These are phyloP conservation scores for Cheilosia impressa DNA, from an alignment of 2,888 invertebrate genomes.

Conservation along the genomic window DNA sequence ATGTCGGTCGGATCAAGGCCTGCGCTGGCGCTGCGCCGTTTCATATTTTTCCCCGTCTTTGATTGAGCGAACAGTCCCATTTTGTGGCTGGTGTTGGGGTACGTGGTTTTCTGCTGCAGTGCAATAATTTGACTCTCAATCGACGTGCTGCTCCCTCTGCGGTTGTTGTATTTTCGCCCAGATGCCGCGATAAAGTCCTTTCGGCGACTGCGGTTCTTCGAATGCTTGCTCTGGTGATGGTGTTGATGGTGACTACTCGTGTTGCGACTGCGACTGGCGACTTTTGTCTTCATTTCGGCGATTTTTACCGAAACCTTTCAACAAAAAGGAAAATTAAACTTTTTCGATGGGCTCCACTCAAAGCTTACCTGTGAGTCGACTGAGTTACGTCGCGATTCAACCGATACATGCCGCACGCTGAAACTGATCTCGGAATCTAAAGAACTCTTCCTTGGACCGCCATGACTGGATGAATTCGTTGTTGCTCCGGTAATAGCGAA, in stretches of 20 bases:
- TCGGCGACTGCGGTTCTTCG: conserved; percentile 80
- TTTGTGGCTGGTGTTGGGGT: conserved; percentile 82
- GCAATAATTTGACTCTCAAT: conserved; percentile 90
- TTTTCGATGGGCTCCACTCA: too few species aligned
- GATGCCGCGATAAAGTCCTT: conserved; percentile 81
- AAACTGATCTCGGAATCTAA: conserved; percentile 90
- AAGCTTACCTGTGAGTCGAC: conserved; percentile 90
- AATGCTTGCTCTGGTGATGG: conserved; percentile 78
- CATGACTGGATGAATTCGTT: conserved; percentile 85
- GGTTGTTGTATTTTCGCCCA: conserved; percentile 80
- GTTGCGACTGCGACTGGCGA: conserved; percentile 85
- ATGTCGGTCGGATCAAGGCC: conserved; percentile 82
- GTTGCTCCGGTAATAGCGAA: conserved; percentile 89
- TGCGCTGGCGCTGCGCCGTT: conserved; percentile 81
- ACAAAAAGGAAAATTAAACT: background rate
- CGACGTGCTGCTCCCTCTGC: conserved; percentile 89
- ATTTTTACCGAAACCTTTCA: conserved; percentile 88
- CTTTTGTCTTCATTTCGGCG: conserved; percentile 92
- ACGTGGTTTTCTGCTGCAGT: conserved; percentile 82
- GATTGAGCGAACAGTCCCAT: conserved; percentile 82
- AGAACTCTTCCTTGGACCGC: conserved; percentile 87
- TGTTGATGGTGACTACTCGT: conserved; percentile 77
- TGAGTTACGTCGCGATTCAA: conserved; percentile 93
- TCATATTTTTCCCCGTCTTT: conserved; percentile 77
- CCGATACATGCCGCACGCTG: conserved; percentile 91